Evolutionary conservation across 2,797 vertebrate genomes (phyloP), one percentile per base, ranked within the genome.

Genomic region (Euphonia xanthogaster): DNA sequence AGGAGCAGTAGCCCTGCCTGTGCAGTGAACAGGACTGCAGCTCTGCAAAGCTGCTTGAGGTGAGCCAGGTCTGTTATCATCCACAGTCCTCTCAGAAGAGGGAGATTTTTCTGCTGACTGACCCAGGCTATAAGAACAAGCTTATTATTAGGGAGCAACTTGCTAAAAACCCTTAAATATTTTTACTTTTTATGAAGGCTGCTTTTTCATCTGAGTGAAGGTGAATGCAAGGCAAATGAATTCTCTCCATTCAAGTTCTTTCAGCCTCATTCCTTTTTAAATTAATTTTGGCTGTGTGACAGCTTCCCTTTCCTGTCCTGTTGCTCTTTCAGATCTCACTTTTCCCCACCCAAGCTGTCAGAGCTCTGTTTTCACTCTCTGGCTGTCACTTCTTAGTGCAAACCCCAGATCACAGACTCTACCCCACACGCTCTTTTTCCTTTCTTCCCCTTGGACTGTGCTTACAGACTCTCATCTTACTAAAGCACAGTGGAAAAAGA

Each of bases 331-430:
- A 53, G 60, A 62, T 70, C 60, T 82, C 3, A 5, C 58, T 53
- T 95, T 88, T 93, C 27, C 42, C 57, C 25, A 27, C 5, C 10
- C 6, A 18, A 74, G 53, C 50, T 86, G 85, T 54, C 73, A 83
- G 71, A 71, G 58, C 35, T 91, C 87, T 90, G 68, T 74, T 80
- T 96, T 95, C 68, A 74, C 63, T 89, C 84, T 82, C 89, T 74
- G 62, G 35, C 72, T 89, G 71, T 62, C 85, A 72, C 47, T 45
- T 73, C 74, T 55, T 11, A 47, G 48, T 83, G 82, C 61, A 93
- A 94, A 77, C 39, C 42, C n/a, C 72, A 91, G 48, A 89, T 50
- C 87, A 83, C 65, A 88, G 50, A 6, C 14, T 77, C 42, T 80
- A 65, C 21, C 30, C 11, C 7, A 54, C 17, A 58, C 53, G 11